Conservation (phyloP, 2,113 vertebrate genomes). For the Gadus macrocephalus region DNA sequence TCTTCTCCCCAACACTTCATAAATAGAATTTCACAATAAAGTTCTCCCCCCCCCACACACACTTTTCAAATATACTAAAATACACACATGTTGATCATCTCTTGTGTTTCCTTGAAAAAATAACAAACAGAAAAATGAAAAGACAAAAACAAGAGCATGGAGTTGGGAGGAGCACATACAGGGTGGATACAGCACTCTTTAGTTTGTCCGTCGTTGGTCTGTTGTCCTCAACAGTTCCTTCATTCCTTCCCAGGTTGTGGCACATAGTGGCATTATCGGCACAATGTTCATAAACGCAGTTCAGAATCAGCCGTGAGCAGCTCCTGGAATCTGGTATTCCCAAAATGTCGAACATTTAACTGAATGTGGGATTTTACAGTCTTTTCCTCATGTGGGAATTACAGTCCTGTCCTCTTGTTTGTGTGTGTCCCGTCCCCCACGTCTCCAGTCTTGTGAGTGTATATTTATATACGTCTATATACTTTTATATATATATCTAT, state of each 20-base stretch:
- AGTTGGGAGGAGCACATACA: conserved; percentile 55
- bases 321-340: conserved; percentile 48
- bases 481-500: conserved; percentile 59
- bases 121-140: conserved; percentile 19
- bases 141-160: conserved; percentile 21
- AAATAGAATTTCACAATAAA: conserved; percentile 70
- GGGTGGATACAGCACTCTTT: conserved; percentile 64
- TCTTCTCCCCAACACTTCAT: conserved; percentile 33
- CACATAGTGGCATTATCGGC: conserved; percentile 99
- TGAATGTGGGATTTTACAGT: conserved; percentile 50
- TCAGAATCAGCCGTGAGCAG: conserved; percentile 64
- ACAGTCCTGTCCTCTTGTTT: neutral
- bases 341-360: conserved; percentile 39
- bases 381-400: conserved; percentile 6
- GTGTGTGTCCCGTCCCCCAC: conserved; percentile 33
- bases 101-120: conserved; percentile 46
- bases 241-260: conserved; percentile 81
- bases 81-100: too few relatives aligned
- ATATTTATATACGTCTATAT: conserved; percentile 62
- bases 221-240: conserved; percentile 59
- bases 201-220: conserved; percentile 56
- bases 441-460: conserved; percentile 59
- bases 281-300: conserved; percentile 90
- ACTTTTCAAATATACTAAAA: neutral
- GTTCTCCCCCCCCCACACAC: conserved; percentile 24